Base-by-base conservation (phyloP, 64 coral and sea anemone species). In the Montipora capricornis region DNA sequence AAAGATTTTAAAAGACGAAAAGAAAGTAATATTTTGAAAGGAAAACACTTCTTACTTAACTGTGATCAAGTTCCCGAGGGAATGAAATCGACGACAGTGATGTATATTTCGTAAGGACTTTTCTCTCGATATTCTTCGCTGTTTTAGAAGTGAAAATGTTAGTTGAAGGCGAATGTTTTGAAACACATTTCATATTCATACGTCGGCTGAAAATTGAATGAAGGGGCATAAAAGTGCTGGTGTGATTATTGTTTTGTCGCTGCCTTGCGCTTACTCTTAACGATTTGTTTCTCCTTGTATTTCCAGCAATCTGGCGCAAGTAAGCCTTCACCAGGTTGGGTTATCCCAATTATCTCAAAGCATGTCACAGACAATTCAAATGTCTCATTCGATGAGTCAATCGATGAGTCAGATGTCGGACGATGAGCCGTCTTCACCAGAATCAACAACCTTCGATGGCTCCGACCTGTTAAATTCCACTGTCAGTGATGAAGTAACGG, bases 381-480 rank as follows among this genome's bases (percentile, higher is more conserved):
- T 93, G 83, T 79, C 92, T 4, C 85, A 87, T 77, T 87, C 83
- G 11, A 85, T 87, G 75, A 79, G 70, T n/a, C 83, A 87, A 47
- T 67, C 58, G 16, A 77, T 78, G 58, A 73, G 58, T 71, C 92
- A 93, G 74, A 94, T 93, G 91, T 84, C 94, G 7, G 94, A 93
- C 15, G 96, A 97, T 66, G 96, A 97, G 47, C 95, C 96, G 17
- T 95, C 93, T 57, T 99, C 98, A 70, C 96, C 98, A 20, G 95
- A 95, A 29, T 95, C 96, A 81, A 96, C 98, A 50, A 94, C 98
- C 58, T 99, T 96, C 85, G 98, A 99, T 89, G 95, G 95, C 45
- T 94, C 89, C 16, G 98, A 99, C 70, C 92, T 99, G 47, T 76
- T 99, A 14, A 93, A 80, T 79, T 91, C 95, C 3, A 91, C 98